Evolutionary conservation across 2,888 invertebrate genomes (phyloP).

Genomic region (Tachina lurida): DNA sequence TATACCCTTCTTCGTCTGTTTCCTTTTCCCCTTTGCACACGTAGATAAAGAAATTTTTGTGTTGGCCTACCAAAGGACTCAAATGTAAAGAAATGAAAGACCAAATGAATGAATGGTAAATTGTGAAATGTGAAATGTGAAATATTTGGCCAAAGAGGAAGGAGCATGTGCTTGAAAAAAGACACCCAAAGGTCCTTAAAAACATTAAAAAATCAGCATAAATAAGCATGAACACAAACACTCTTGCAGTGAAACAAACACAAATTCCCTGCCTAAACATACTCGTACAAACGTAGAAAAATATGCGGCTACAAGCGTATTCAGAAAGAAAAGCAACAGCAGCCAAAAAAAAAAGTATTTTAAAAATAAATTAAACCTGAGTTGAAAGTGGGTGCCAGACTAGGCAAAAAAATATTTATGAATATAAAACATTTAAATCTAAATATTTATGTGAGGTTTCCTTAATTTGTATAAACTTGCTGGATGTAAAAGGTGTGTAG

Average conservation of each 20-base stretch:
- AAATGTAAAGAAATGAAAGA: constrained; percentile 5
- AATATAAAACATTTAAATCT: too few relatives aligned
- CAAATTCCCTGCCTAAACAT: background rate
- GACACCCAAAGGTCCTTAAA: constrained; percentile 47
- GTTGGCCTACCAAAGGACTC: background rate
- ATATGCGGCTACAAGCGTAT: background rate
- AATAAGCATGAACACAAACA: constrained; percentile 35
- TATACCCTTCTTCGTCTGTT: background rate
- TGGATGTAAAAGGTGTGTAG: too few relatives aligned
- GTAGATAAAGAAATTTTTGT: background rate
- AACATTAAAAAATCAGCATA: constrained; percentile 14
- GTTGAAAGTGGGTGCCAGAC: background rate
- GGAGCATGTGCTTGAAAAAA: constrained; percentile 17
- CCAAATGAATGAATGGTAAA: constrained; percentile 2
- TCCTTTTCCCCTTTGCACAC: background rate
- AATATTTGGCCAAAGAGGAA: constrained; percentile 12
- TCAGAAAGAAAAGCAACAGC: background rate
- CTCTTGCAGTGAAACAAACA: constrained; percentile 1
- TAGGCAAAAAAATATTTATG: constrained; percentile 1
- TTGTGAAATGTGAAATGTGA: constrained; percentile 1
- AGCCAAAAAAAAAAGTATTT: too few relatives aligned
- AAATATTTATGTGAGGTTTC: too few relatives aligned
- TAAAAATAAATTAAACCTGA: too few relatives aligned
- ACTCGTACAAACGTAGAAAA: background rate
- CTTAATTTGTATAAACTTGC: too few relatives aligned